Percentiles rank a stretch among this genome's conserved stretches.
These are phyloP conservation scores for Microcebus lehilahytsara DNA, from an alignment of 2,113 vertebrate species.

Conservation along the genomic window DNA sequence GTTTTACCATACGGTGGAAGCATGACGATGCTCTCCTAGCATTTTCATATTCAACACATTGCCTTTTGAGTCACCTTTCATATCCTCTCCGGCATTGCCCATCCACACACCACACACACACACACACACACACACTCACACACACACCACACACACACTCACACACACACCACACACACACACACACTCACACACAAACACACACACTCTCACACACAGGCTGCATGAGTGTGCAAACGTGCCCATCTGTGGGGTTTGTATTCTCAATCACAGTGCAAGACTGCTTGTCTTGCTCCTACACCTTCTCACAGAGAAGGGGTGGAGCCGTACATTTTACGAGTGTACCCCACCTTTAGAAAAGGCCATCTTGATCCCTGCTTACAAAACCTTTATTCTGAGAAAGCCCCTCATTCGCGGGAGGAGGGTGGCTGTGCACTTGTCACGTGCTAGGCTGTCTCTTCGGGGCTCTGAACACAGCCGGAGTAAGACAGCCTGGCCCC, in stretches of 20 bases:
- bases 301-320: background rate
- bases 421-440: background rate
- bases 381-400: background rate
- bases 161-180: no score
- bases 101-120: no score
- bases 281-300: background rate
- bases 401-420: background rate
- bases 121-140: background rate
- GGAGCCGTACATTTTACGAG: background rate
- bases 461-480: background rate
- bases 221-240: background rate
- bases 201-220: background rate
- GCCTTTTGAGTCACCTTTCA: background rate
- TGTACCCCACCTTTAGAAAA: background rate
- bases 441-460: accelerated
- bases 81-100: background rate
- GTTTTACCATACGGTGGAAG: background rate
- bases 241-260: no score
- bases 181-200: background rate
- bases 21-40: background rate
- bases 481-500: background rate
- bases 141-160: no score
- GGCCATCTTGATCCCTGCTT: background rate
- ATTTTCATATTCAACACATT: background rate
- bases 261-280: background rate